Conservation (phyloP, 2,888 invertebrate species). For the Sympetrum striolatum region DNA sequence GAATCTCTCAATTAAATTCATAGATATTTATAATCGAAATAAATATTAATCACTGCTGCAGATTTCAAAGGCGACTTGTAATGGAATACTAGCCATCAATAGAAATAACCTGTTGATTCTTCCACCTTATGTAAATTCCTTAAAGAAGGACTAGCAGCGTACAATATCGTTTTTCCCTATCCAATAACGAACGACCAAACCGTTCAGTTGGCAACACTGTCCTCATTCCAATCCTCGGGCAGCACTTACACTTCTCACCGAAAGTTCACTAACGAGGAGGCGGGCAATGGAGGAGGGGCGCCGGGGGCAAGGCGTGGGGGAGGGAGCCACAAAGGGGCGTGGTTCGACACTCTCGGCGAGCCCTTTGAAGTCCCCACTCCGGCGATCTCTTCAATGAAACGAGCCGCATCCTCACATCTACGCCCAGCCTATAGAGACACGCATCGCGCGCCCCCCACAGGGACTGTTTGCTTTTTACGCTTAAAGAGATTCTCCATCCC, state of each 20-base stretch:
- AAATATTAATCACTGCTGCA: no score
- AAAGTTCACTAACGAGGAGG: background rate
- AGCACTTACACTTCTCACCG: background rate
- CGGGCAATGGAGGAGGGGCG: background rate
- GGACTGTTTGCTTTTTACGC: background rate
- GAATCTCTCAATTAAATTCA: no score
- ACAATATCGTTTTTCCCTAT: no score
- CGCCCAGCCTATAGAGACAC: background rate
- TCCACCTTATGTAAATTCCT: no score
- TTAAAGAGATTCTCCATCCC: background rate
- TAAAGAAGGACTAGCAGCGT: no score
- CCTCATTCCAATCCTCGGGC: background rate
- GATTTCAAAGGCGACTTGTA: no score
- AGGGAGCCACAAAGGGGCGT: background rate
- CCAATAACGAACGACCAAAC: no score
- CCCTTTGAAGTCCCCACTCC: background rate
- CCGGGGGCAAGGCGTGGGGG: background rate
- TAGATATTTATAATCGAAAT: no score
- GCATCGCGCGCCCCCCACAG: background rate
- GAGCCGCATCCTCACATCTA: background rate
- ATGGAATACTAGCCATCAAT: no score
- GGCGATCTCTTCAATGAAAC: background rate
- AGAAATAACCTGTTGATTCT: no score
- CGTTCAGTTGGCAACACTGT: background rate
- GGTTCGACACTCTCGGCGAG: background rate